phyloP scores from a whole-genome alignment of 2,797 vertebrate genomes.

The Clarias fuscus region DNA sequence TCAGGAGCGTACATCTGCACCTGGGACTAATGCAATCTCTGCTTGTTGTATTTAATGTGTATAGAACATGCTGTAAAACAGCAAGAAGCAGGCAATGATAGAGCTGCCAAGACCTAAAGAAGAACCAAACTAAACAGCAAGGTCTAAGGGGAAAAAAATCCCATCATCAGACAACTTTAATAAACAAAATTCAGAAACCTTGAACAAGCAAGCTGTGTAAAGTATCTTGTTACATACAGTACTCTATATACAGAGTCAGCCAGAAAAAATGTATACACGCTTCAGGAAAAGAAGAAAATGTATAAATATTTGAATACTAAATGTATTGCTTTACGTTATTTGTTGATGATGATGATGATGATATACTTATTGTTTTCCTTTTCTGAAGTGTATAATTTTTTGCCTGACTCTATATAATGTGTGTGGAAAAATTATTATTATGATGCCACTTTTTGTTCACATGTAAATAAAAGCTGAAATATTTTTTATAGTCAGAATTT shows the following conservation, averaged over 20 bases:
- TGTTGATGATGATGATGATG: no score
- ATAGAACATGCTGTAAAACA: not conserved
- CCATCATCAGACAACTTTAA: not conserved
- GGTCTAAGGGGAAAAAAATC: not conserved
- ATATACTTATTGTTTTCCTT: no score
- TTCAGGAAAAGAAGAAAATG: no score
- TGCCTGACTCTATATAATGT: no score
- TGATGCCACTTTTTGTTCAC: no score
- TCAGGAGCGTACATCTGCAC: not conserved
- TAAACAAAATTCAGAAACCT: not conserved
- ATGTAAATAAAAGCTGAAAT: no score
- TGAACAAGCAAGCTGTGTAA: not conserved
- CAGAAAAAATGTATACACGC: no score
- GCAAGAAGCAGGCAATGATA: not conserved
- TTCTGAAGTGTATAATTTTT: no score
- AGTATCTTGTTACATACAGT: not conserved
- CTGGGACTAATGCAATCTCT: slow-evolving; percentile 45
- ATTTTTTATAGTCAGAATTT: no score
- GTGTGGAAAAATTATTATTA: no score
- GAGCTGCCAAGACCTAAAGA: not conserved
- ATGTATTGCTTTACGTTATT: no score
- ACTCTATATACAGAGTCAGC: not conserved
- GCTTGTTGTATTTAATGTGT: not conserved
- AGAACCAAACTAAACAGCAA: not conserved
- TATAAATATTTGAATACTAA: no score